Evolutionary conservation across 2,888 invertebrate species (phyloP).

Genomic region (Drosophila fulvimacula): DNA sequence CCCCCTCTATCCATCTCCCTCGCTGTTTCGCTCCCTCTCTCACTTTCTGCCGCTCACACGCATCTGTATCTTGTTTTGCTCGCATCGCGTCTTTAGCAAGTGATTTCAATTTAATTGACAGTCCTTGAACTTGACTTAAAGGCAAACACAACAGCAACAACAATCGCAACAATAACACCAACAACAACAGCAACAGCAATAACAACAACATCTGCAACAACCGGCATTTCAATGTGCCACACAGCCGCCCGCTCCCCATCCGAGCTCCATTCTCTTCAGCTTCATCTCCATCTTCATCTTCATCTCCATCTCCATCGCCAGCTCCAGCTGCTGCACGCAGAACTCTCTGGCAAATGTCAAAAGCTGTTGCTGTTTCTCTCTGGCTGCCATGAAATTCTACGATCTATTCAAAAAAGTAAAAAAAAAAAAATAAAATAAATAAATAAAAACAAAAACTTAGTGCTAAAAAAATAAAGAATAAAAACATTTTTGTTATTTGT

Average conservation of each 20-base stretch:
- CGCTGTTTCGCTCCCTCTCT: neutral
- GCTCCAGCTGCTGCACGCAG: slow-evolving; percentile 10
- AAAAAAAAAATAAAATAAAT: slow-evolving; percentile 1
- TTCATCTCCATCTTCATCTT: slow-evolving; percentile 1
- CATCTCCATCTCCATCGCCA: slow-evolving; percentile 2
- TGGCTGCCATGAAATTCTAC: slow-evolving; percentile 28
- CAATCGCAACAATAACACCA: slow-evolving; percentile 18
- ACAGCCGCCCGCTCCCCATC: slow-evolving; percentile 20
- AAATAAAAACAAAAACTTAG: slow-evolving; percentile 21
- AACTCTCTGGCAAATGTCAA: slow-evolving; percentile 24
- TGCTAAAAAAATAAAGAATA: slow-evolving; percentile 34
- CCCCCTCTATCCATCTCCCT: neutral
- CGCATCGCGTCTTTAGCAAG: slow-evolving; percentile 67
- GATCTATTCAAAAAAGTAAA: slow-evolving; percentile 34
- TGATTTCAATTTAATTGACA: slow-evolving; percentile 83
- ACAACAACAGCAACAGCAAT: slow-evolving; percentile 30
- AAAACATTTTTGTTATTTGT: slow-evolving; percentile 45
- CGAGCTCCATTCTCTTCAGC: neutral
- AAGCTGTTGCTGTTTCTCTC: slow-evolving; percentile 5
- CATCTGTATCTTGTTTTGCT: slow-evolving; percentile 66
- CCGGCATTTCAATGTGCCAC: slow-evolving; percentile 53
- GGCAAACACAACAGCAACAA: slow-evolving; percentile 62
- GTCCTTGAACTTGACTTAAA: slow-evolving; percentile 83
- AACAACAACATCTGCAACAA: slow-evolving; percentile 19
- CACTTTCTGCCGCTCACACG: neutral